Conservation (phyloP, 2,797 vertebrate genomes). For the Heterohyrax brucei region DNA sequence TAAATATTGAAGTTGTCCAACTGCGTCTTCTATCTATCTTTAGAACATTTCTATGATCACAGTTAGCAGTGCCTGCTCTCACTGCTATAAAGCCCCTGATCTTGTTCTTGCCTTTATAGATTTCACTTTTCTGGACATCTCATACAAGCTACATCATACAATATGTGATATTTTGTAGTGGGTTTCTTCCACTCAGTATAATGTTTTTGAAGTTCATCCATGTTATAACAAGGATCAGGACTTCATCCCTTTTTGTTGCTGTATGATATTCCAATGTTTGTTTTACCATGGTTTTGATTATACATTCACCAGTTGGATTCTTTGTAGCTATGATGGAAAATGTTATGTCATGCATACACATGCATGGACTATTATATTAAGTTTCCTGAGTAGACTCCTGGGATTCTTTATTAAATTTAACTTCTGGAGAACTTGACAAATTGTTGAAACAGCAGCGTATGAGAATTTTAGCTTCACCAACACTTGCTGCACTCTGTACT, state of each 20-base stretch:
- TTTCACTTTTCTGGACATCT: background rate
- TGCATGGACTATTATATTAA: background rate
- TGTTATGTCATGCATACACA: background rate
- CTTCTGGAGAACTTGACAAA: background rate
- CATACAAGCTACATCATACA: background rate
- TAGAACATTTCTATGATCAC: background rate
- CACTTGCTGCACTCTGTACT: background rate
- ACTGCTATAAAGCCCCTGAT: background rate
- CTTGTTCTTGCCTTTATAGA: background rate
- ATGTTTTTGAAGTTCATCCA: background rate
- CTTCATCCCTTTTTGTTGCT: background rate
- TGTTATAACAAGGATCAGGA: background rate
- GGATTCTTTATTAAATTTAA: background rate
- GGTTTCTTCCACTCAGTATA: slow-evolving; percentile 5
- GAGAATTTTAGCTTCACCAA: background rate
- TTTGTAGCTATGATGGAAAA: background rate
- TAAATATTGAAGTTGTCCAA: background rate
- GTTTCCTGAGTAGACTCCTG: background rate
- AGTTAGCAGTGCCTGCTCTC: background rate
- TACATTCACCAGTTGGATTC: background rate
- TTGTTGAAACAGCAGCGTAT: background rate
- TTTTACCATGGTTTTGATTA: background rate
- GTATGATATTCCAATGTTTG: background rate
- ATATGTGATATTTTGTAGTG: background rate
- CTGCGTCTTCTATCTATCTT: background rate